A percentile compares a stretch with the other conserved stretches of the same genome.
phyloP scores from a whole-genome alignment of 1,140 invertebrate genomes.

The Formica exsecta region DNA sequence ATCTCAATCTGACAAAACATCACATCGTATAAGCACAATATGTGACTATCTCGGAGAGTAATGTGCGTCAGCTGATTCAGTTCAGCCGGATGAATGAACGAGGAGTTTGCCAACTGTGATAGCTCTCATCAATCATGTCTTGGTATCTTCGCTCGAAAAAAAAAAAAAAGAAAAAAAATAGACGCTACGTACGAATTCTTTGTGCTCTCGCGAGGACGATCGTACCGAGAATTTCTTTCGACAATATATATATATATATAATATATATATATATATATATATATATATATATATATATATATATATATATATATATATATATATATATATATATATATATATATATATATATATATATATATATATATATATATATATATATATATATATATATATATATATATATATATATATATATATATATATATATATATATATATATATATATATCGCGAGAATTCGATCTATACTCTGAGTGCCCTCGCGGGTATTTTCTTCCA shows the following conservation, averaged over 20 bases:
- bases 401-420: no score
- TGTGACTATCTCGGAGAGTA: conserved; percentile 53
- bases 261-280: background rate
- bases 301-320: background rate
- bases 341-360: background rate
- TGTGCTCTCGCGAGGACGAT: background rate
- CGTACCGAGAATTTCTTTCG: no score
- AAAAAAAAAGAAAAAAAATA: background rate
- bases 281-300: background rate
- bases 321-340: background rate
- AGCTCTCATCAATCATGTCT: conserved; percentile 48
- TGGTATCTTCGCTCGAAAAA: conserved; percentile 5
- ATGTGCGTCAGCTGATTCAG: conserved; percentile 60
- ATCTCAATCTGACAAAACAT: conserved; percentile 26
- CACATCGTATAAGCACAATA: conserved; percentile 17
- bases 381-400: no score
- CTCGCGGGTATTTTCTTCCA: background rate
- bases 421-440: no score
- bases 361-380: no score
- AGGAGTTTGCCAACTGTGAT: conserved; percentile 51
- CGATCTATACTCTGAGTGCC: background rate
- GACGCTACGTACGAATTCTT: background rate
- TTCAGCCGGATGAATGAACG: conserved; percentile 52
- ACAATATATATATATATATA: background rate
- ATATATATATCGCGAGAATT: background rate